Percentiles rank a stretch among this genome's conserved stretches.
Conservation (phyloP, 1,140 invertebrate genomes). For the Antheraea pernyi region DNA sequence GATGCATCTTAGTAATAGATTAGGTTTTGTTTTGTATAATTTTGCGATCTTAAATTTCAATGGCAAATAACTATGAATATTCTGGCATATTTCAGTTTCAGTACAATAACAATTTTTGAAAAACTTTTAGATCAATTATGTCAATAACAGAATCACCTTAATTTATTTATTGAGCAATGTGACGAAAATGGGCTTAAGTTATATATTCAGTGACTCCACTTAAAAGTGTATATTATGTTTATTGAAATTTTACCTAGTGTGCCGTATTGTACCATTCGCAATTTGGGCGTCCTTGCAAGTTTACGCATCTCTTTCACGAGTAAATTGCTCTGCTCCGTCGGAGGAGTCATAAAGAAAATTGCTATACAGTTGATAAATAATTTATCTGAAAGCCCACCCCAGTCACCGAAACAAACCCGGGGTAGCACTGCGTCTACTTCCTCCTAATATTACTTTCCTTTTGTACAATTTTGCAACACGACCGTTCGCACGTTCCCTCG, state of each 20-base stretch:
- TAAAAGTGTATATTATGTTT: slow-evolving; percentile 10
- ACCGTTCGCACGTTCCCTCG: slow-evolving; percentile 73
- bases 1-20: too few relatives aligned
- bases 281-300: slow-evolving; percentile 73
- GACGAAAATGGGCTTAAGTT: too few relatives aligned
- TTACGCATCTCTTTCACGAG: slow-evolving; percentile 75
- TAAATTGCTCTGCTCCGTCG: slow-evolving; percentile 75
- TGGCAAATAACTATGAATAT: too few relatives aligned
- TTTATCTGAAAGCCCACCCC: slow-evolving; percentile 76
- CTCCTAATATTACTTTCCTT: slow-evolving; percentile 77
- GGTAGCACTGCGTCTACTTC: slow-evolving; percentile 68
- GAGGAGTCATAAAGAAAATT: slow-evolving; percentile 79
- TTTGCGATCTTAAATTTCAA: too few relatives aligned
- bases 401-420: slow-evolving; percentile 70
- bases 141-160: too few relatives aligned
- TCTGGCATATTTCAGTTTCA: too few relatives aligned
- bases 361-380: slow-evolving; percentile 79
- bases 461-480: slow-evolving; percentile 77
- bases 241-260: slow-evolving; percentile 53
- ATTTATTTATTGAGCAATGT: too few relatives aligned
- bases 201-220: too few relatives aligned
- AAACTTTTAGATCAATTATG: too few relatives aligned
- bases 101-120: too few relatives aligned
- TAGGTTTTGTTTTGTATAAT: too few relatives aligned
- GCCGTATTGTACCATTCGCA: slow-evolving; percentile 59